These are phyloP conservation scores for Montipora efflorescens DNA, from an alignment of 64 coral and sea anemone genomes.

Conservation along the genomic window DNA sequence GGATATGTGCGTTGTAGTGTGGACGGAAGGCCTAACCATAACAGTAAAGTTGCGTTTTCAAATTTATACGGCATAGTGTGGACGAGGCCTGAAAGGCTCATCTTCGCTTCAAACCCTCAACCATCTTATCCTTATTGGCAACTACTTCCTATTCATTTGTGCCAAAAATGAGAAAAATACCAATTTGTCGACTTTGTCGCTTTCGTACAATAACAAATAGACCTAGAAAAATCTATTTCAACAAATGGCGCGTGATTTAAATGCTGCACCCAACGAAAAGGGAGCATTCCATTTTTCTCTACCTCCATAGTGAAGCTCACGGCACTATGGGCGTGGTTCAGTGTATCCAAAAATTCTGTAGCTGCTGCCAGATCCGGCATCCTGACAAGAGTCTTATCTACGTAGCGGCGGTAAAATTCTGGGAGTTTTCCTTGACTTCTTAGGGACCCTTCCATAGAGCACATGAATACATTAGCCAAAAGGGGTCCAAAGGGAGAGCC, in stretches of 20 bases:
- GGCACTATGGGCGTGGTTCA: constrained; percentile 44
- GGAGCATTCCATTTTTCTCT: not conserved
- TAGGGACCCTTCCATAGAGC: constrained; percentile 38
- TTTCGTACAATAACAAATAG: too few species aligned
- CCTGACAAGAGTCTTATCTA: constrained; percentile 49
- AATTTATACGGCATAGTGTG: too few species aligned
- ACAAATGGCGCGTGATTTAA: constrained; percentile 12
- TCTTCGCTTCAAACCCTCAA: too few species aligned
- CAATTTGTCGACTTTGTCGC: too few species aligned
- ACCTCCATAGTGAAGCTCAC: constrained; percentile 22
- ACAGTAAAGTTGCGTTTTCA: too few species aligned
- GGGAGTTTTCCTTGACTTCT: constrained; percentile 33
- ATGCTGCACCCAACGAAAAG: constrained; percentile 37
- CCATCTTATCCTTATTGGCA: too few species aligned
- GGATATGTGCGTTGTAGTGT: too few species aligned
- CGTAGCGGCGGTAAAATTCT: constrained; percentile 36
- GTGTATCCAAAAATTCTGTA: too few species aligned
- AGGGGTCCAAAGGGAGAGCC: constrained; percentile 41
- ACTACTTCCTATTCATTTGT: too few species aligned
- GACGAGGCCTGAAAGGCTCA: too few species aligned
- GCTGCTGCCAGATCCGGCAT: not conserved
- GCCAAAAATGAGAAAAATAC: too few species aligned
- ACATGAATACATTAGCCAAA: constrained; percentile 53
- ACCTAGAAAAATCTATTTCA: not conserved
- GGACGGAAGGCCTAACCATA: too few species aligned